Base-by-base conservation (phyloP, 2,888 invertebrate species). In the Ophioninae sp. region DNA sequence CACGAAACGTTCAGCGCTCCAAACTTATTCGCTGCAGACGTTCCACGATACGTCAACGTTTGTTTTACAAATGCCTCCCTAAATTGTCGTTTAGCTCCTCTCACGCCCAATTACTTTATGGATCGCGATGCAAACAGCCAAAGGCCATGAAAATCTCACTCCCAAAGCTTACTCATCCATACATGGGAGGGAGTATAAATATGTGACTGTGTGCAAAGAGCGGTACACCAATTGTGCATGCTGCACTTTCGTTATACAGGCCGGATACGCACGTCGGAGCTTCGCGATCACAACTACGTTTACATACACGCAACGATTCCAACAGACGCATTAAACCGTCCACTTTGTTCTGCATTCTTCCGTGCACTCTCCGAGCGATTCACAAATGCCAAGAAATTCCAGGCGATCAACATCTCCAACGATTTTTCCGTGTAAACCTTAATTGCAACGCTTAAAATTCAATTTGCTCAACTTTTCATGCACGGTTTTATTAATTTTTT, bases 61-160 rank as follows among this genome's bases (percentile, higher is more conserved):
- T 64, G 74, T 30, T 41, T 30, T 17, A 56, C 37, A 37, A 74
- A 50, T 37, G 64, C 56, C 21, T 64, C 37, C 50, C 44, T 64
- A 41, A 57, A 64, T 64, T 37, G 37, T 74, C 64, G 62, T 56
- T 74, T 37, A 74, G 64, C 50, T 50, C 37, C 74, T 64, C 64
- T 50, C 74, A 62, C 30, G 10, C 72, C n/a, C 37, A 30, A 70
- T 70, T 70, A 70, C 70, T 56, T 8, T 37, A 39, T 57, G n/a
- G 37, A 57, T 70, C 70, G 37, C 23, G 68, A 23, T 50, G 7
- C 68, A 68, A 13, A 68, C 44, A 7, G 6, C 17, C 23, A 23
- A 68, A 68, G 21, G 37, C 7, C 44, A n/a, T 23, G 68, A 17
- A 68, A 68, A 50, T 68, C 23, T 68, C 68, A 13, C 68, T 21